Conservation (phyloP, 2,113 vertebrate genomes). For the Brienomyrus longianalis region DNA sequence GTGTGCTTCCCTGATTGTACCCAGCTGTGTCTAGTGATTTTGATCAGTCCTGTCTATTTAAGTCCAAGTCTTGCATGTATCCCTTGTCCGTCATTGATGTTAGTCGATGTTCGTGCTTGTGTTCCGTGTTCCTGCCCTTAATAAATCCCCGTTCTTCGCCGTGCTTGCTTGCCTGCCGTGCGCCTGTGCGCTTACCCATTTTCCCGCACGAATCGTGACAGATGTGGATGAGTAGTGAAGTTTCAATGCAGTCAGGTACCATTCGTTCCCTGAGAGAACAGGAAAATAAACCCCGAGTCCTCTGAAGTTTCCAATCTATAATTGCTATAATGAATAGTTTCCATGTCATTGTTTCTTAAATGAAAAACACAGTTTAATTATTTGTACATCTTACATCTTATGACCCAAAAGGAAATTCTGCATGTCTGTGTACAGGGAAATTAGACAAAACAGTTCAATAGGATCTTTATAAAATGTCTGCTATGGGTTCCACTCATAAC, state of each 20-base stretch:
- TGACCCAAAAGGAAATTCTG: background rate
- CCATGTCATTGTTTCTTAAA: background rate
- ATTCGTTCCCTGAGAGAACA: background rate
- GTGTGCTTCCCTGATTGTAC: too few relatives aligned
- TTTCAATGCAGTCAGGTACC: background rate
- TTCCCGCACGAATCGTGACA: too few relatives aligned
- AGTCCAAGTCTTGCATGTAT: too few relatives aligned
- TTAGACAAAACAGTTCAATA: background rate
- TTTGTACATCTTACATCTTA: background rate
- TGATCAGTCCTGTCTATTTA: too few relatives aligned
- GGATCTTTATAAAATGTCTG: background rate
- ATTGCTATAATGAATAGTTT: background rate
- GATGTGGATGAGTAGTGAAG: background rate
- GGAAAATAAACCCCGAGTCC: background rate
- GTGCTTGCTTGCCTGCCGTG: too few relatives aligned
- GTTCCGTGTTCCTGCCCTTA: too few relatives aligned
- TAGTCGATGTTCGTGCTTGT: too few relatives aligned
- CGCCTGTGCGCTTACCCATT: too few relatives aligned
- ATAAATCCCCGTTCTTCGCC: too few relatives aligned
- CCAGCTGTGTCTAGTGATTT: too few relatives aligned
- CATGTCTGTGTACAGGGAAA: background rate
- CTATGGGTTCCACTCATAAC: background rate
- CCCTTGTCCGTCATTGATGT: too few relatives aligned
- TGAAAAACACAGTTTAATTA: background rate
- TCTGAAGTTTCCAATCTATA: background rate